These are phyloP conservation scores for Noturus placidus DNA, from an alignment of 2,113 vertebrate species.

Conservation along the genomic window DNA sequence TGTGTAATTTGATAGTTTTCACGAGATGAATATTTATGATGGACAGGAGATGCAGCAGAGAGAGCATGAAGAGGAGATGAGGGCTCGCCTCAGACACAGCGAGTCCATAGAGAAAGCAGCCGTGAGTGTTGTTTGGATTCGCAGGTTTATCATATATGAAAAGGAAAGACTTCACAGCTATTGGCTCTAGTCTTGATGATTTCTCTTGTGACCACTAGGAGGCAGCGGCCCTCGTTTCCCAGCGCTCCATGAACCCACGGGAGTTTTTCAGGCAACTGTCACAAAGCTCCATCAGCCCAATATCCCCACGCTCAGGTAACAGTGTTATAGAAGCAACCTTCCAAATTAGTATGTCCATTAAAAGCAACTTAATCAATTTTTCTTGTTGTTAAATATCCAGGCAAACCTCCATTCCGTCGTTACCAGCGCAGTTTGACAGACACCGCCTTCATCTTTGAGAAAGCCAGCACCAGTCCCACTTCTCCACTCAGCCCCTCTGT, in stretches of 20 bases:
- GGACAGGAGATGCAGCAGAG: slow-evolving; percentile 71
- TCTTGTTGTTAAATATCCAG: slow-evolving; percentile 55
- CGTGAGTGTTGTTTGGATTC: slow-evolving; percentile 66
- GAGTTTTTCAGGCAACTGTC: slow-evolving; percentile 82
- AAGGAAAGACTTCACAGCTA: not conserved
- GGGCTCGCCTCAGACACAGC: slow-evolving; percentile 70
- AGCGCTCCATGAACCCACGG: slow-evolving; percentile 76
- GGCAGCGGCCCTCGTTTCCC: slow-evolving; percentile 77
- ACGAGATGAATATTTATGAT: not conserved
- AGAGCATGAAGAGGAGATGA: slow-evolving; percentile 76
- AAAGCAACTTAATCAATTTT: not conserved
- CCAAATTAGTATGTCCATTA: not conserved
- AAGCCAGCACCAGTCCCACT: slow-evolving; percentile 60
- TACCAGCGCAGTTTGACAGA: slow-evolving; percentile 85
- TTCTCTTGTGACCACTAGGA: slow-evolving; percentile 65
- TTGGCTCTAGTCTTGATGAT: not conserved
- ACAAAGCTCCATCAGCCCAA: slow-evolving; percentile 66
- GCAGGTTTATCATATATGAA: not conserved
- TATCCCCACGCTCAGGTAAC: slow-evolving; percentile 63
- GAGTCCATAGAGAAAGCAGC: slow-evolving; percentile 80
- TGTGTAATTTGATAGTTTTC: slow-evolving; percentile 22
- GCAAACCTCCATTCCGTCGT: slow-evolving; percentile 73
- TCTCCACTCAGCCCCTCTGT: slow-evolving; percentile 66
- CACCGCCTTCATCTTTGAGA: slow-evolving; percentile 80
- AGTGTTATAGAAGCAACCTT: not conserved